Percentiles rank a stretch among this genome's conserved stretches.
phyloP scores from a whole-genome alignment of 2,113 vertebrate species.

The Rynchops niger region DNA sequence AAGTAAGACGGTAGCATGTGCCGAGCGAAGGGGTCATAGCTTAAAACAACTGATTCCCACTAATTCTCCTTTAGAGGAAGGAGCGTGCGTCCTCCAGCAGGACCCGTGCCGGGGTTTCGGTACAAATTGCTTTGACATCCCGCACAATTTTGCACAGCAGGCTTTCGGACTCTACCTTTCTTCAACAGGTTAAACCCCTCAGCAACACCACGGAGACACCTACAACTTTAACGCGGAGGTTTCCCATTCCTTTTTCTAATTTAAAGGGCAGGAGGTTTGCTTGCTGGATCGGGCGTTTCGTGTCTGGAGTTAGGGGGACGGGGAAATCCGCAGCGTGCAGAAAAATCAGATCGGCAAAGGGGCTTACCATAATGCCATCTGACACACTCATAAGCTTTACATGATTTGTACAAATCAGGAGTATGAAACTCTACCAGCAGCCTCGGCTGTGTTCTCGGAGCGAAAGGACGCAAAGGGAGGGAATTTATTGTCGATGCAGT shows the following conservation, averaged over 20 bases:
- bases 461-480: not conserved
- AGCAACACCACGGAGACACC: not conserved
- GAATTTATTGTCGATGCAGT: not conserved
- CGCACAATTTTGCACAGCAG: not conserved
- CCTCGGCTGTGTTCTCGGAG: not conserved
- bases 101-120: not conserved
- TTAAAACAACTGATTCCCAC: conserved; percentile 19
- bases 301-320: not conserved
- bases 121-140: not conserved
- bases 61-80: not conserved
- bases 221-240: not conserved
- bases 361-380: not conserved
- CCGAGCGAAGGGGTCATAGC: conserved; percentile 70
- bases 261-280: not conserved
- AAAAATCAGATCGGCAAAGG: not conserved
- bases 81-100: not conserved
- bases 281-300: not conserved
- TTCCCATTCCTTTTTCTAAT: accelerated
- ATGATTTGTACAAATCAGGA: conserved; percentile 20
- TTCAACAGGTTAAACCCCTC: not conserved
- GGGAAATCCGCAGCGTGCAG: not conserved
- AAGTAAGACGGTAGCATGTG: conserved; percentile 73
- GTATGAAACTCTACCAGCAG: not conserved
- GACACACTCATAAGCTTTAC: not conserved
- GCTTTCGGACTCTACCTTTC: not conserved